Percentiles rank a stretch among this genome's conserved stretches.
Evolutionary conservation across 2,888 invertebrate genomes (phyloP).

Genomic region (Chironomus tentans): DNA sequence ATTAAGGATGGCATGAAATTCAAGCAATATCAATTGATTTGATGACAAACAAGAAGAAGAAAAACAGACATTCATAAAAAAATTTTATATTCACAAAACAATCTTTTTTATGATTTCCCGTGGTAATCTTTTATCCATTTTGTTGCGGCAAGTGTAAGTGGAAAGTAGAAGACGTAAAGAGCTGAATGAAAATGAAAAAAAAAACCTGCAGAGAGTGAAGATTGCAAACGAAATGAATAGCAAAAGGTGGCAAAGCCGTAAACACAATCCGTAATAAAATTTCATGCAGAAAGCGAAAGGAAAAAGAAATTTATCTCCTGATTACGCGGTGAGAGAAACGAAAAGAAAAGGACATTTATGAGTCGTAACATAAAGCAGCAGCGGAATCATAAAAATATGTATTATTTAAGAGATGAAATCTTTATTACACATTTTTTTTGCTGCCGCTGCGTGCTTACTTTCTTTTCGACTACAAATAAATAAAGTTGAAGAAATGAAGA

Average conservation of each 20-base stretch:
- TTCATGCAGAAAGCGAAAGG: neutral
- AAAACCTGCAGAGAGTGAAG: neutral
- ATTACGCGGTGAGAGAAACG: neutral
- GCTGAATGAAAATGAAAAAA: neutral
- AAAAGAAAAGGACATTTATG: neutral
- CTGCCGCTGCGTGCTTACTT: no score
- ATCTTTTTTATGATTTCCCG: neutral
- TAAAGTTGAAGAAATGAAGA: no score
- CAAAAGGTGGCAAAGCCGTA: neutral
- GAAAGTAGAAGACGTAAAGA: neutral
- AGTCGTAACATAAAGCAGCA: slow-evolving; percentile 2
- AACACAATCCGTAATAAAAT: neutral
- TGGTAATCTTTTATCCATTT: neutral
- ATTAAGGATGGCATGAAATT: neutral
- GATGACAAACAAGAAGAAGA: no score
- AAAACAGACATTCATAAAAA: no score
- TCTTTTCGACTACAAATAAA: no score
- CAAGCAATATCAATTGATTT: neutral
- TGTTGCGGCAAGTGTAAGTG: neutral
- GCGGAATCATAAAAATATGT: slow-evolving; percentile 4
- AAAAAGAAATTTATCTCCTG: neutral
- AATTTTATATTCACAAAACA: neutral
- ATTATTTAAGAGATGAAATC: slow-evolving; percentile 10
- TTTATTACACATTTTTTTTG: neutral
- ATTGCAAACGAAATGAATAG: neutral